Percentiles rank a stretch among this genome's conserved stretches.
phyloP scores from a whole-genome alignment of 35 echinoderm and acorn worm genomes.

The Lytechinus variegatus region DNA sequence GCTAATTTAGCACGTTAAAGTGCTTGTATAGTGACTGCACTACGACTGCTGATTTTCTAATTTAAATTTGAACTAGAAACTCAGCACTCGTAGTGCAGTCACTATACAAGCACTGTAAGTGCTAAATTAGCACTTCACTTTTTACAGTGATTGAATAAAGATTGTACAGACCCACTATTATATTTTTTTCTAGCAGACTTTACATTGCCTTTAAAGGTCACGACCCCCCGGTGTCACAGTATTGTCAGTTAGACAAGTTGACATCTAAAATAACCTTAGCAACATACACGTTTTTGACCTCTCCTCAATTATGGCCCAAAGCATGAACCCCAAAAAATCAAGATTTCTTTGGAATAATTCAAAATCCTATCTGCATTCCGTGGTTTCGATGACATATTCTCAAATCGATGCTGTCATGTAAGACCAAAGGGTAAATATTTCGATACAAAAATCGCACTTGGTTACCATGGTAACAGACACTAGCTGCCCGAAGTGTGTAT shows the following conservation, averaged over 20 bases:
- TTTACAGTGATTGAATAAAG: too few species aligned
- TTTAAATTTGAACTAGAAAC: too few species aligned
- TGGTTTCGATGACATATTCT: not conserved
- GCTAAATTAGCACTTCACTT: too few species aligned
- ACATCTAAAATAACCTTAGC: not conserved
- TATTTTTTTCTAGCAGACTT: not conserved
- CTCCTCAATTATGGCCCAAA: not conserved
- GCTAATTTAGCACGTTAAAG: too few species aligned
- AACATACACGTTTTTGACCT: not conserved
- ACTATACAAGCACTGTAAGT: too few species aligned
- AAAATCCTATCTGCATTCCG: not conserved
- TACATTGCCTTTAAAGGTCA: not conserved
- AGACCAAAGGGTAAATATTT: slow-evolving; percentile 12
- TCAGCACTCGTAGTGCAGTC: too few species aligned
- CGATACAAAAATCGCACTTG: not conserved
- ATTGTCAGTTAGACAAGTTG: not conserved
- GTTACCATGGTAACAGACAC: not conserved
- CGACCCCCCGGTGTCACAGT: not conserved
- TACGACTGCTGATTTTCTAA: too few species aligned
- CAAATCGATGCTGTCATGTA: not conserved
- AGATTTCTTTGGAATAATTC: not conserved
- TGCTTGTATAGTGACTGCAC: too few species aligned
- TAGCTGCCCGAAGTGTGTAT: not conserved
- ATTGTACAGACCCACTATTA: too few species aligned
- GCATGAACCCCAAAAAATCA: not conserved